A percentile compares a stretch with the other conserved stretches of the same genome.
Conservation (phyloP, 2,797 vertebrate genomes). For the Sebastes oblongus region DNA sequence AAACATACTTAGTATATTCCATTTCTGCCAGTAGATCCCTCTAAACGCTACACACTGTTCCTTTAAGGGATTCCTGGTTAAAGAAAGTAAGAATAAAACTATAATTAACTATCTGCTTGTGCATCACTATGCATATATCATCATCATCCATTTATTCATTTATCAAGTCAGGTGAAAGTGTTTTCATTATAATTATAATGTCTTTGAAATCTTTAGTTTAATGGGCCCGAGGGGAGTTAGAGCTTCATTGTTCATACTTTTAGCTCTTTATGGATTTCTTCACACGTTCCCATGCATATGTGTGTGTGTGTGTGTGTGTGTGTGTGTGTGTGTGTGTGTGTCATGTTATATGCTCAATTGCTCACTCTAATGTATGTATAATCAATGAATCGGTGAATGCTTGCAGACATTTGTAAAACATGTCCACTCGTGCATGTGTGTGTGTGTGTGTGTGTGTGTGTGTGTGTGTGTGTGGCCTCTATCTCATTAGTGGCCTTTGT, state of each 20-base stretch:
- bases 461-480: constrained; percentile 69
- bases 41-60: not conserved
- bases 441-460: constrained; percentile 71
- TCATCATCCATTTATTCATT: not conserved
- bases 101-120: not conserved
- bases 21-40: no score
- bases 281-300: not conserved
- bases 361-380: constrained; percentile 27
- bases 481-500: constrained; percentile 68
- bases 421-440: constrained; percentile 29
- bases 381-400: constrained; percentile 44
- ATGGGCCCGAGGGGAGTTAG: not conserved
- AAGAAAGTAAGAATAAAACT: not conserved
- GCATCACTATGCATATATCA: not conserved
- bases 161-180: constrained; percentile 7
- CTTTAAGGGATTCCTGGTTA: not conserved
- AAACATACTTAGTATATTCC: no score
- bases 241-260: constrained; percentile 1
- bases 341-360: constrained; percentile 35
- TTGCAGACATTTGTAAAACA: constrained; percentile 47
- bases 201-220: constrained; percentile 6
- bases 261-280: not conserved
- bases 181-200: not conserved
- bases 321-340: not conserved
- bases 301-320: not conserved